A percentile compares a stretch with the other conserved stretches of the same genome.
phyloP scores from a whole-genome alignment of 1,140 invertebrate genomes.

The Ostrea denselamellosa region DNA sequence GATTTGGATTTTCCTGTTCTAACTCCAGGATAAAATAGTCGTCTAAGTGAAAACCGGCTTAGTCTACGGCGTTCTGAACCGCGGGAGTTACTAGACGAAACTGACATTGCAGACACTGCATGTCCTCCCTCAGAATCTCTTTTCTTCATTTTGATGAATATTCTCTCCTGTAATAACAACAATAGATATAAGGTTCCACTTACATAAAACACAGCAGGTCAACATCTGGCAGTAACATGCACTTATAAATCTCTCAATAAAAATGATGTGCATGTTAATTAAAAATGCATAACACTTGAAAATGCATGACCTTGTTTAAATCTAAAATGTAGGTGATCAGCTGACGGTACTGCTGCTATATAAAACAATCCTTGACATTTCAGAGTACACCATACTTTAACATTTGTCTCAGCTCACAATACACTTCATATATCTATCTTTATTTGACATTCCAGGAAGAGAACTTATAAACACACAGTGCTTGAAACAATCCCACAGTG shows the following conservation, averaged over 20 bases:
- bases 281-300: background rate
- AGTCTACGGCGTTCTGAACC: constrained; percentile 69
- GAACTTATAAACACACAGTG: background rate
- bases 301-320: background rate
- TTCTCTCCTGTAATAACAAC: background rate
- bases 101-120: constrained; percentile 55
- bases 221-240: background rate
- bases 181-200: background rate
- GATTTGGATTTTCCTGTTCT: constrained; percentile 66
- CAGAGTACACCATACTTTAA: background rate
- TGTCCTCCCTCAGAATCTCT: constrained; percentile 63
- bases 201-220: background rate
- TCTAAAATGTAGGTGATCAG: background rate
- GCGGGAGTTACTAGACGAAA: constrained; percentile 69
- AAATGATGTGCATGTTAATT: constrained; percentile 3
- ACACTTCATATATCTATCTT: background rate
- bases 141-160: constrained; percentile 50
- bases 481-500: no score
- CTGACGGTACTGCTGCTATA: background rate
- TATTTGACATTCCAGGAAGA: background rate
- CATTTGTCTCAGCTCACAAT: background rate
- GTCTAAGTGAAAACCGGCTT: constrained; percentile 70
- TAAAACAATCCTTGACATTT: background rate
- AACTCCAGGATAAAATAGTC: constrained; percentile 67
- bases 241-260: background rate